Evolutionary conservation across 2,113 vertebrate genomes (phyloP), one percentile per base, ranked within the genome.

Genomic region (Xiphias gladius): DNA sequence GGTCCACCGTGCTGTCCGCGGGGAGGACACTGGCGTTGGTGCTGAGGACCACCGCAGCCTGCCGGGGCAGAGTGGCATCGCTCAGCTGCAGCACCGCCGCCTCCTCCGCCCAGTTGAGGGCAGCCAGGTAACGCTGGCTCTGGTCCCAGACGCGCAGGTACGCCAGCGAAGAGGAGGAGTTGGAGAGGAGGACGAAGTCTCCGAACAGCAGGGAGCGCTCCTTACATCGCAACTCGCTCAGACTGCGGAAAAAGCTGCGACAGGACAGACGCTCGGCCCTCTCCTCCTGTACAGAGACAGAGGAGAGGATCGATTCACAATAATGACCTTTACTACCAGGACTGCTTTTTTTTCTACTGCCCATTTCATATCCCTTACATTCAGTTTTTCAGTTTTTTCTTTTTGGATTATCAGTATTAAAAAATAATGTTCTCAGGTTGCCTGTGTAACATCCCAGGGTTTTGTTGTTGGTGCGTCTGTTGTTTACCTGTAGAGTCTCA

Each of bases 61-160:
- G 26, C 0, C 13, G 24, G 0, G 96, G 96, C 41, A 95, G 69
- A 5, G 16, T 2, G 0, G 78, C 13, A 0, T 66, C 66, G 3
- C 22, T 20, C 30, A 88, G 71, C 0, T 66, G 12, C 7, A 90
- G 12, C 0, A 0, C 57, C 4, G 8, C 28, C 0, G 9, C 10
- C 4, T 62, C 26, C 0, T 73, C 16, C 0, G 74, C 87, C 57
- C 95, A 96, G 89, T 97, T 97, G 71, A 97, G 93, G 41, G 94
- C 91, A 0, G 94, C 92, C 46, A 97, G 9, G 88, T 92, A 97
- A 0, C 96, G 95, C 0, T 83, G 59, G 16, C 94, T 97, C 92
- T 97, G 97, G 80, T 98, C 97, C 97, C 97, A 98, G 4, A 66
- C 55, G 0, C 97, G 96, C 71, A 95, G 7, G 54, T 94, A 97